Percentiles rank a stretch among this genome's conserved stretches.
These are phyloP conservation scores for Megaceryle torquata DNA, from an alignment of 2,113 vertebrate genomes.

Conservation along the genomic window DNA sequence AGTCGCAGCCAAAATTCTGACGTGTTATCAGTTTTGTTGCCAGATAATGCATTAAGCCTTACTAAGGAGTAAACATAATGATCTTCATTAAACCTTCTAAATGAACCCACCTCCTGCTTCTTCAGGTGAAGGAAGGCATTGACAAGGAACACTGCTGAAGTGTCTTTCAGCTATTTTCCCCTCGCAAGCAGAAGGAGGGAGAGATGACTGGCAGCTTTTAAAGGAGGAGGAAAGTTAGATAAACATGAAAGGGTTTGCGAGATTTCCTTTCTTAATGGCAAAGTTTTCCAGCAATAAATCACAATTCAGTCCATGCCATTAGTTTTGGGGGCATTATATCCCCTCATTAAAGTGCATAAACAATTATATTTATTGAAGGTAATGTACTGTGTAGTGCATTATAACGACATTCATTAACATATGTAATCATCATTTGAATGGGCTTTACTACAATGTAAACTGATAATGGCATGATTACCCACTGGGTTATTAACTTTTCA, in stretches of 20 bases:
- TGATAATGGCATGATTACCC: slow-evolving; percentile 85
- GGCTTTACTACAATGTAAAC: slow-evolving; percentile 85
- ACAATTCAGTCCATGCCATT: slow-evolving; percentile 84
- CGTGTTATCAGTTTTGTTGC: slow-evolving; percentile 74
- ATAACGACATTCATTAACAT: slow-evolving; percentile 86
- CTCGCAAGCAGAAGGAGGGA: slow-evolving; percentile 67
- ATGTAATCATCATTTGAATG: slow-evolving; percentile 86
- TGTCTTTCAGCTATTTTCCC: slow-evolving; percentile 70
- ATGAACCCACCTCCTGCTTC: slow-evolving; percentile 78
- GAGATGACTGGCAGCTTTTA: slow-evolving; percentile 75
- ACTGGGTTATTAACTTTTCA: slow-evolving; percentile 85
- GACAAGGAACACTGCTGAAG: slow-evolving; percentile 65
- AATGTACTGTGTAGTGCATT: slow-evolving; percentile 87
- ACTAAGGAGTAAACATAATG: slow-evolving; percentile 80
- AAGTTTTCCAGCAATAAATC: slow-evolving; percentile 84
- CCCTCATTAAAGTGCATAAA: slow-evolving; percentile 86
- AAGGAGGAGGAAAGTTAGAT: slow-evolving; percentile 69
- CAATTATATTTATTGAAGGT: slow-evolving; percentile 90
- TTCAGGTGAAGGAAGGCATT: slow-evolving; percentile 75
- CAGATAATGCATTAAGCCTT: slow-evolving; percentile 80
- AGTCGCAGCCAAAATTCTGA: slow-evolving; percentile 78
- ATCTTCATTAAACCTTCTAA: slow-evolving; percentile 80
- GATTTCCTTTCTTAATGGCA: slow-evolving; percentile 78
- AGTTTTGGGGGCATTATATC: slow-evolving; percentile 82
- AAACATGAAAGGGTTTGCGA: slow-evolving; percentile 74